Base-by-base conservation (phyloP, 1,140 invertebrate genomes). In the Calliopsis andreniformis region DNA sequence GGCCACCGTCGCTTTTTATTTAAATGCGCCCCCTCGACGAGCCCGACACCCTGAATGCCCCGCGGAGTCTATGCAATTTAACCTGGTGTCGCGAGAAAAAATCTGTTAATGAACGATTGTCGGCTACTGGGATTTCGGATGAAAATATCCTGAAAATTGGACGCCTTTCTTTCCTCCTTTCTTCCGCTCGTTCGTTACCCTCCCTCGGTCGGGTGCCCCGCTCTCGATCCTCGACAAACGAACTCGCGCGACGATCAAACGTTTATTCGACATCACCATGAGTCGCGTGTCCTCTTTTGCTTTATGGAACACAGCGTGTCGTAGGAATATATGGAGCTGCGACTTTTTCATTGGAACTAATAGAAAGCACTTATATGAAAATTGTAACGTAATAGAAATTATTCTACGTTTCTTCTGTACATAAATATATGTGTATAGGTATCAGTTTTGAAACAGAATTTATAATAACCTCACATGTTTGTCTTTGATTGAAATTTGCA, bases 61-160 rank as follows among this genome's bases (percentile, higher is more conserved):
- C 64, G 69, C 72, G 69, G 78, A 70, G 69, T 79, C 85, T 64
- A 79, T 84, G 85, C 80, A 84, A 88, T 87, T 87, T 77, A 88
- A 87, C 78, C 71, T 49, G 77, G 59, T 80, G 70, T 73, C 68
- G 66, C 59, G 70, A 82, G 78, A 85, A 89, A 90, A 91, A 91
- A 90, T 90, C 87, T 90, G 91, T 91, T 92, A 91, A 91, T 89
- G 90, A 92, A 87, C 89, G 90, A 92, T 91, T 91, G 90, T 91
- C 85, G 83, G 66, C 69, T 77, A 69, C 69, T 67, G 71, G 83
- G 82, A 86, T 82, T n/a, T 67, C 76, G 81, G 81, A 86, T 88
- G 82, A 89, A 87, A 89, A 87, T 86, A 87, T 77, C 79, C 75
- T 77, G 82, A 79, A 86, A 89, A 89, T 88, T 85, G 85, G 76